Base-by-base conservation (phyloP, 2,888 invertebrate species). In the Ferrisia virgata region DNA sequence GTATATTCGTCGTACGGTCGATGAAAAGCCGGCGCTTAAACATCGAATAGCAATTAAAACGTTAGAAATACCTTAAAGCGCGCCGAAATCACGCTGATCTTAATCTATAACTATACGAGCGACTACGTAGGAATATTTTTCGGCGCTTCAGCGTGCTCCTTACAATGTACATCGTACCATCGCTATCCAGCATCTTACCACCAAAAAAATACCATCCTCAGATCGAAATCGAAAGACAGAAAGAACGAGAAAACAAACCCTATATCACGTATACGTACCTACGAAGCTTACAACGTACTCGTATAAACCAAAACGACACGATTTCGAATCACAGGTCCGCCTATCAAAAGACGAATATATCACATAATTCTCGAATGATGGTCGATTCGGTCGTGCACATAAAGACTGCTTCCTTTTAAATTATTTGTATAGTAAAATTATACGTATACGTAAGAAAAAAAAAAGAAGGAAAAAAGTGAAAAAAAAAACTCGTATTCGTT, bases 381-480 rank as follows among this genome's bases (percentile, higher is more conserved):
- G 8, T 5, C 53, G 53, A 53, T 53, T 53, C 53, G 53, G 25
- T 36, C 78, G 36, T 22, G 13, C 39, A 18, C 31, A 31, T 78
- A 36, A 64, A n/a, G 78, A 78, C 78, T 78, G 39, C 78, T 78
- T 78, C 78, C 78, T 78, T 78, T 78, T 78, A 36, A 78, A 36
- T 78, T 78, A 78, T 31, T 13, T 9, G 8, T 9, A 40, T 9
- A 40, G 6, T 40, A 40, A 9, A 40, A 9, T 9, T 64, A 64
- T n/a, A n/a, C n/a, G 53, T 53, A 53, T n/a, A 43, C 18, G 11
- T 13, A 13, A 22, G 22, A 53, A 53, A 47, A 22, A 53, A 53
- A 53, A 47, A 5, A 13, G 47, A 13, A n/a, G 3, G n/a, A 1
- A 18, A n/a, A 47, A 47, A 47, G 13, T 9, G 53, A 9, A 11